phyloP scores from a whole-genome alignment of 1,140 invertebrate genomes.

The Pseudobourletiella spinata region DNA sequence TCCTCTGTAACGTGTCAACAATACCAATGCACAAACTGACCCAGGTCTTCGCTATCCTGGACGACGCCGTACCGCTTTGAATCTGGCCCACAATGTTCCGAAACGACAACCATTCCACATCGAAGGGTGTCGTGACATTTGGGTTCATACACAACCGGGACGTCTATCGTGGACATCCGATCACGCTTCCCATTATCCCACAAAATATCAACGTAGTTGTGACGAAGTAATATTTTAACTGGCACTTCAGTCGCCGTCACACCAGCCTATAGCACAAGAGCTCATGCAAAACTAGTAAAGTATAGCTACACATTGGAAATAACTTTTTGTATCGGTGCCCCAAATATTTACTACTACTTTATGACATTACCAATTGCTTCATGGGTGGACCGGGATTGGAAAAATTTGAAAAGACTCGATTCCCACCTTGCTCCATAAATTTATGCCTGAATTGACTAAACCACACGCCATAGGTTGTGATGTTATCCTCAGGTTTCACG shows the following conservation, averaged over 20 bases:
- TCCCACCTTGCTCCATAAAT: conserved; percentile 1
- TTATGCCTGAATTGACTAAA: neutral
- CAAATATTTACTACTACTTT: no score
- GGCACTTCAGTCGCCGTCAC: conserved; percentile 12
- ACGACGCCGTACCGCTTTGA: conserved; percentile 24
- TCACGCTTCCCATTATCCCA: conserved; percentile 24
- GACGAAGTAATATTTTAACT: conserved; percentile 14
- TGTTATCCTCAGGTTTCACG: conserved; percentile 6
- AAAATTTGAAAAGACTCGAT: neutral
- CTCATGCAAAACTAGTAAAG: no score
- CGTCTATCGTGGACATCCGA: conserved; percentile 2
- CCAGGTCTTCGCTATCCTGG: conserved; percentile 12
- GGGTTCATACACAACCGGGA: conserved; percentile 2
- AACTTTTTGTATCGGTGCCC: no score
- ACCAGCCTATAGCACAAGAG: no score
- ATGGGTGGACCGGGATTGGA: neutral
- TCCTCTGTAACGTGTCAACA: no score
- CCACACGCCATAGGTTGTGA: conserved; percentile 6
- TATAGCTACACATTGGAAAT: no score
- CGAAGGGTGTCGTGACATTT: conserved; percentile 11
- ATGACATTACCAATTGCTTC: conserved; percentile 1
- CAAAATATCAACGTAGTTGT: conserved; percentile 16
- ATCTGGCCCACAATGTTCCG: neutral
- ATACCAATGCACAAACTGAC: no score
- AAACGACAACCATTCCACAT: conserved; percentile 18